Evolutionary conservation across 2,797 vertebrate species (phyloP).

Genomic region (Sarcoramphus papa): DNA sequence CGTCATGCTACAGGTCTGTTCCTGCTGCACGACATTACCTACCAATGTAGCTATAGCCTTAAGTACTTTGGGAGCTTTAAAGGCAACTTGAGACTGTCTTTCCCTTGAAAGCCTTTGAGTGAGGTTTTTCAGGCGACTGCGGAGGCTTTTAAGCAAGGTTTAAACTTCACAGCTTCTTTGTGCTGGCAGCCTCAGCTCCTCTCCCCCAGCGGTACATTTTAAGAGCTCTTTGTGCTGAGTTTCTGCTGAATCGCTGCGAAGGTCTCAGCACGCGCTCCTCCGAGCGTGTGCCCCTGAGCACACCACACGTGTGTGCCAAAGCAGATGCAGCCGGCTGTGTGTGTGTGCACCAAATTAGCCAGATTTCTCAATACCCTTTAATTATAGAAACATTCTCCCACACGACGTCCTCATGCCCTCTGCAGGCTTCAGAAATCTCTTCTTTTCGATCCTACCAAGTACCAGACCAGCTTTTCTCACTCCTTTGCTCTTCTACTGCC

Average conservation of each 20-base stretch:
- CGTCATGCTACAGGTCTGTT: neutral
- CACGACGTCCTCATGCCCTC: neutral
- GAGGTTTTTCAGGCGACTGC: neutral
- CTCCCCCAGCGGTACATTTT: neutral
- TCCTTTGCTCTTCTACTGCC: neutral
- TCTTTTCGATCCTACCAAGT: neutral
- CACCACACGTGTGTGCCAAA: accelerated
- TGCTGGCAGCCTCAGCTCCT: neutral
- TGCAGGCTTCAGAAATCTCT: neutral
- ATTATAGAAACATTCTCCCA: neutral
- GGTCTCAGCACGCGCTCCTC: accelerated
- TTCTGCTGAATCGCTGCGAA: neutral
- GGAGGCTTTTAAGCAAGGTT: neutral
- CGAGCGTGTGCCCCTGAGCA: neutral
- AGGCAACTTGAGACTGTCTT: neutral
- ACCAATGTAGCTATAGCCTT: neutral
- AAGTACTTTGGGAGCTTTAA: neutral
- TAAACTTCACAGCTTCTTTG: neutral
- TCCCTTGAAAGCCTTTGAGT: neutral
- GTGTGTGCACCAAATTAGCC: accelerated
- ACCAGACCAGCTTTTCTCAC: neutral
- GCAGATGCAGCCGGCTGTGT: neutral
- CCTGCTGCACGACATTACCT: neutral
- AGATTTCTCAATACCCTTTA: neutral
- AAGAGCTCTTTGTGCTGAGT: neutral